Evolutionary conservation across 2,113 vertebrate species (phyloP), one percentile per base, ranked within the genome.

Genomic region (Caranx ignobilis): DNA sequence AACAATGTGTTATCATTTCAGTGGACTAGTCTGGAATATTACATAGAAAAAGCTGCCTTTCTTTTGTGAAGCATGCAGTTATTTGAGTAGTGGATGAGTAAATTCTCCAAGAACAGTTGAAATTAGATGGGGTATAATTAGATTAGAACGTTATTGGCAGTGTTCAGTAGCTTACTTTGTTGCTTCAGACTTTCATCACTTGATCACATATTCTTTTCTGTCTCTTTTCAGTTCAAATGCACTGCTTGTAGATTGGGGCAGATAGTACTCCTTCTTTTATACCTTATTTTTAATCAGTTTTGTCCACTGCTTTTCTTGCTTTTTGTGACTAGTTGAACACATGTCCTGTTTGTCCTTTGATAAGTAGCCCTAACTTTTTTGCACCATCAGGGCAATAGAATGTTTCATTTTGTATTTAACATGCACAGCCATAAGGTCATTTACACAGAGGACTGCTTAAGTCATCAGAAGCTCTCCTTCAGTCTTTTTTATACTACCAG

Each of bases 401-500:
- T 56, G 59, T 41, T 48, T 68, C 11, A 54, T 63, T 72, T 62
- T 13, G 45, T 81, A 54, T 79, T 89, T 69, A 81, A 48, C 77
- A 84, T 82, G 74, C 84, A 71, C 4, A 64, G 48, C 83, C 71
- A 78, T 61, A 41, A 73, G 70, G 64, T 48, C 37, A 50, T 62
- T 80, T 69, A 66, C 71, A 74, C 59, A 3, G n/a, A 66, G 59
- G 47, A 78, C 72, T 75, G 70, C 81, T 62, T 71, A 7, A 72
- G 52, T 86, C 77, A 79, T 82, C 81, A 84, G 45, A 84, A 75
- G 21, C 70, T 63, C 47, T 50, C 63, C 47, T 75, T 84, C 63
- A 70, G 63, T 60, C 2, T 32, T 71, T 56, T 37, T 71, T 10
- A 60, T 52, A 8, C 19, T 35, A 9, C 41, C 54, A 71, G 68